Evolutionary conservation across 1,140 invertebrate genomes (phyloP), one percentile per base, ranked within the genome.

Genomic region (Eufriesea mexicana): DNA sequence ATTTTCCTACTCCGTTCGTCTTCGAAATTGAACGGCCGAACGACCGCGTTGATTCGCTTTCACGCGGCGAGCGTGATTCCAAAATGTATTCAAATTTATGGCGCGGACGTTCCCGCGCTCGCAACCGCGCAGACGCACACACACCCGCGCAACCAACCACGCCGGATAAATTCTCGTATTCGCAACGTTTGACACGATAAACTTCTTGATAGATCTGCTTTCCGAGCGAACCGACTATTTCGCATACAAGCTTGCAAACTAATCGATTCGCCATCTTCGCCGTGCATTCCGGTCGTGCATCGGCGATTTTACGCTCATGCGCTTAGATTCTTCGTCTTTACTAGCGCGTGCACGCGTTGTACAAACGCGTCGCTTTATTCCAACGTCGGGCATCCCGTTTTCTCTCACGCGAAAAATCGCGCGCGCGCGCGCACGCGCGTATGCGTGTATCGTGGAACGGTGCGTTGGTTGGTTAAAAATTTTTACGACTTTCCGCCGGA

Each of bases 331-430:
- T 42, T 28, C 8, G 23, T 10, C 16, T 14, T 57, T 62, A 28
- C 25, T 83, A 64, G 49, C 54, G 68, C 71, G 84, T 79, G 84
- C 86, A 86, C 86, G 88, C 83, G 84, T 85, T 64, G 28, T 71
- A 55, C 64, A 12, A 66, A 84, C 61, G 64, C 55, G 51, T 9
- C 35, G 35, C 10, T 28, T 59, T 59, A 42, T 68, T 47, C 23
- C n/a, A 18, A 6, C 42, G n/a, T n/a, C n/a, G 25, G 35, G 23
- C n/a, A 4, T 23, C 35, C 35, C 35, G 35, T 18, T 28, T n/a
- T 35, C 57, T 18, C 18, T 16, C 20, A 14, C 2, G 66, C 25
- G 16, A 35, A 47, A 28, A 45, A 12, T 2, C 64, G 9, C 8
- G 35, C 61, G 64, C 35, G 10, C 45, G 20, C 35, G 14, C 0